phyloP scores from a whole-genome alignment of 2,888 invertebrate species.

The Pammene fasciana region DNA sequence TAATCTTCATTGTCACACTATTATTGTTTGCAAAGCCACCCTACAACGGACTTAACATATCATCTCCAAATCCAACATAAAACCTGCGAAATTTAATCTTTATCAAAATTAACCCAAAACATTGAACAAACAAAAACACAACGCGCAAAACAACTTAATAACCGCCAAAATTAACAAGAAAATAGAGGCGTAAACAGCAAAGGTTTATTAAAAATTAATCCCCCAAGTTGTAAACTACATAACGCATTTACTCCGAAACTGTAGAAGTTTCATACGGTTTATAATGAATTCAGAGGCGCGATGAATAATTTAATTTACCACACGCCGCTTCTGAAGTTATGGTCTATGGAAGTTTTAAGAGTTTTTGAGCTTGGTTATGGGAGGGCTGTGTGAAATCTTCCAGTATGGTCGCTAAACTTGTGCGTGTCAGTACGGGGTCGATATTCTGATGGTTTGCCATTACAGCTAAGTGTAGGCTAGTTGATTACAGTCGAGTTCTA shows the following conservation, averaged over 20 bases:
- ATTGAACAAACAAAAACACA: neutral
- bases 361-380: slow-evolving; percentile 17
- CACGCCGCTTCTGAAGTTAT: slow-evolving; percentile 28
- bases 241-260: slow-evolving; percentile 35
- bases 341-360: slow-evolving; percentile 33
- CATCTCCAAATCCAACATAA: too few relatives aligned
- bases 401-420: neutral
- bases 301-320: slow-evolving; percentile 41
- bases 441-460: neutral
- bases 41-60: too few relatives aligned
- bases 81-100: too few relatives aligned
- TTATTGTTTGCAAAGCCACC: too few relatives aligned
- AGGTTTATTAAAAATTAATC: slow-evolving; percentile 38
- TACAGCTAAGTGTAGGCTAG: too few relatives aligned
- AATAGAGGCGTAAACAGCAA: slow-evolving; percentile 12
- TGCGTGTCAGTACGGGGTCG: neutral
- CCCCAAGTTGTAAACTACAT: slow-evolving; percentile 32
- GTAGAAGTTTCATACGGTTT: slow-evolving; percentile 35
- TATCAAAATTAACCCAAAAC: neutral
- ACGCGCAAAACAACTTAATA: slow-evolving; percentile 5
- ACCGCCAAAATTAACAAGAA: slow-evolving; percentile 20
- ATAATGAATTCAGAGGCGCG: slow-evolving; percentile 33
- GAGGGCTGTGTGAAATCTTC: slow-evolving; percentile 9
- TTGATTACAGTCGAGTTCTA: too few relatives aligned
- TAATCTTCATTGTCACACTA: too few relatives aligned